These are phyloP conservation scores for Drosophila neotestacea DNA, from an alignment of 2,888 invertebrate species.

Conservation along the genomic window DNA sequence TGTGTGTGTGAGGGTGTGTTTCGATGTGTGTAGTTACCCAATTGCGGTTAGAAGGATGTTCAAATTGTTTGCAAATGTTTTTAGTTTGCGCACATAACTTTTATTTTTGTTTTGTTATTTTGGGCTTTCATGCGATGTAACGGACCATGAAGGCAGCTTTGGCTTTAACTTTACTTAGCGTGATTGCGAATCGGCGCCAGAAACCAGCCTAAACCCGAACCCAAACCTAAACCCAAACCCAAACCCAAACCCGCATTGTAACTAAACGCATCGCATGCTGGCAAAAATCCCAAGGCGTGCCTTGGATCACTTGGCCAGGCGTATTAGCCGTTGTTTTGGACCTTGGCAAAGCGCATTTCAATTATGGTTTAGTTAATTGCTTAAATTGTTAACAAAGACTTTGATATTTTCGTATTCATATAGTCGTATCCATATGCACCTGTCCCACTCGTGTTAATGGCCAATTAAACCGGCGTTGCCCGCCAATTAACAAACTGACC, in stretches of 20 bases:
- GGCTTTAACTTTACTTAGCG: conserved; percentile 70
- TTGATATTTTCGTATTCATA: conserved; percentile 11
- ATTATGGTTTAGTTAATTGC: conserved; percentile 72
- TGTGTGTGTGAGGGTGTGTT: conserved; percentile 14
- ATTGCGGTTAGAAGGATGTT: conserved; percentile 55
- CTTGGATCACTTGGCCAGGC: conserved; percentile 60
- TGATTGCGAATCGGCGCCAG: conserved; percentile 60
- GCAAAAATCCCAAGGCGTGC: conserved; percentile 56
- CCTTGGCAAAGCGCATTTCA: conserved; percentile 71
- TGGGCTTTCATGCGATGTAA: conserved; percentile 33
- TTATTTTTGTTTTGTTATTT: conserved; percentile 4
- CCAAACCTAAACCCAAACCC: conserved; percentile 18
- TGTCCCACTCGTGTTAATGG: conserved; percentile 69
- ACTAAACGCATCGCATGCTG: conserved; percentile 47
- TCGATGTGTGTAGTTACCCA: conserved; percentile 38
- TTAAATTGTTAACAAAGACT: conserved; percentile 73
- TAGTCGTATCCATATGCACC: conserved; percentile 3
- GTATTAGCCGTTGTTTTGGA: conserved; percentile 33
- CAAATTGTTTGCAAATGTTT: conserved; percentile 38
- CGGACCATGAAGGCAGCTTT: conserved; percentile 77
- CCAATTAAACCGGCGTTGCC: conserved; percentile 62
- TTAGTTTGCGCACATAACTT: conserved; percentile 31
- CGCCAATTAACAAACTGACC: conserved; percentile 61
- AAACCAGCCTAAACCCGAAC: conserved; percentile 16
- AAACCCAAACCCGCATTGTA: conserved; percentile 38